Evolutionary conservation across 2,888 invertebrate genomes (phyloP).

Genomic region (Lepidocyrtinus sp.): DNA sequence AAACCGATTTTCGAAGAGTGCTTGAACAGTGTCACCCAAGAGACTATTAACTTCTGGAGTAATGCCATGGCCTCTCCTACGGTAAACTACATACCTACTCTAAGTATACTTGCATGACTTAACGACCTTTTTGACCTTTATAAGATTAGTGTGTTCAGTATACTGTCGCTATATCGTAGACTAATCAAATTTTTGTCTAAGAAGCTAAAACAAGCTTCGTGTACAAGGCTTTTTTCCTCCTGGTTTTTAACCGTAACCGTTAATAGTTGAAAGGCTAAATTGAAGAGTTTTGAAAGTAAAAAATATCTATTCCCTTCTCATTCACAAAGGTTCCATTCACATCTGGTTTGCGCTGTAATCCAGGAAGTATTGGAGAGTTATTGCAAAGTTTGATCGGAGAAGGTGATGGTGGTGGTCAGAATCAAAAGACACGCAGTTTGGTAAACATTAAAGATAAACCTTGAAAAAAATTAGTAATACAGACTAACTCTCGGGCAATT

Average conservation of each 20-base stretch:
- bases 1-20: constrained; percentile 73
- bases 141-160: too few relatives aligned
- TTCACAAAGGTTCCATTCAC: constrained; percentile 61
- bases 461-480: background rate
- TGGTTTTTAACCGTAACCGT: too few relatives aligned
- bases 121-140: too few relatives aligned
- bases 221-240: too few relatives aligned
- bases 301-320: too few relatives aligned
- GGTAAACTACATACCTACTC: constrained; percentile 60
- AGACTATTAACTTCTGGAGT: constrained; percentile 74
- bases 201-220: too few relatives aligned
- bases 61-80: constrained; percentile 63
- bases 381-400: constrained; percentile 58
- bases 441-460: constrained; percentile 48
- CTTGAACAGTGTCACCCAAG: constrained; percentile 74
- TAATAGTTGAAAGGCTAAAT: too few relatives aligned
- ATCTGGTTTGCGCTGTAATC: constrained; percentile 60
- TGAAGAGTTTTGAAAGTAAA: too few relatives aligned
- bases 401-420: constrained; percentile 49
- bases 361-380: constrained; percentile 64
- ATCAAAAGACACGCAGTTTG: constrained; percentile 60
- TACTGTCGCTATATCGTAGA: too few relatives aligned
- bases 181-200: too few relatives aligned
- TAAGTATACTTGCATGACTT: too few relatives aligned
- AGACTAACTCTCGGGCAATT: background rate